Evolutionary conservation across 2,113 vertebrate genomes (phyloP), one percentile per base, ranked within the genome.

Genomic region (Oreotrochilus melanogaster): DNA sequence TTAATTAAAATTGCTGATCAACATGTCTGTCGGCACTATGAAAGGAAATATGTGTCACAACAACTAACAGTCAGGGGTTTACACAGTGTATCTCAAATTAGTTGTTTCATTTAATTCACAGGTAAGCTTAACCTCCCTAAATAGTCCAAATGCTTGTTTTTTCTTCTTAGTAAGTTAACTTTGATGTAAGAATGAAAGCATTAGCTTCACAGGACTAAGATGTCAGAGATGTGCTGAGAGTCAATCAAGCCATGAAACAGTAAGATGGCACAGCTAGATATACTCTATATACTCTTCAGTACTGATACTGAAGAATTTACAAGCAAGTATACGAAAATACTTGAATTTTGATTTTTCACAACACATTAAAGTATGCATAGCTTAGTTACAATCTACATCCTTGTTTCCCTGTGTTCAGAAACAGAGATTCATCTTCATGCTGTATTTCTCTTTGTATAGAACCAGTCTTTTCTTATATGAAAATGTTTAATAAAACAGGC

Each of bases 321-420:
- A 69, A 73, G 27, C 31, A 69, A 73, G 27, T 24, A 16, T 16
- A 88, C 33, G n/a, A 18, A 66, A 95, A 89, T 43, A 80, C 2
- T 27, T 15, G 1, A 70, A 56, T 39, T 73, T 24, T 43, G 9
- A 72, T 43, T 76, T 83, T 91, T 83, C n/a, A 83, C 28, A 65
- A 54, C 25, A 33, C 13, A 14, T 0, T 48, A 33, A 12, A 10
- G 61, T 31, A 79, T 10, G 37, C 4, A 14, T 0, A 48, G 45
- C 11, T 89, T 61, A 70, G 39, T 75, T 62, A 71, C 8, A 61
- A 21, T 7, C 50, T 72, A 19, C 37, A 9, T 39, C 39, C 39
- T 39, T 39, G 39, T 39, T 39, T 10, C 39, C 39, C 39, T 39
- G 39, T 39, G 39, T 39, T 39, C 39, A 39, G 39, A 39, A 39